Percentiles rank a stretch among this genome's conserved stretches.
These are phyloP conservation scores for Clarias fuscus DNA, from an alignment of 2,797 vertebrate species.

Conservation along the genomic window DNA sequence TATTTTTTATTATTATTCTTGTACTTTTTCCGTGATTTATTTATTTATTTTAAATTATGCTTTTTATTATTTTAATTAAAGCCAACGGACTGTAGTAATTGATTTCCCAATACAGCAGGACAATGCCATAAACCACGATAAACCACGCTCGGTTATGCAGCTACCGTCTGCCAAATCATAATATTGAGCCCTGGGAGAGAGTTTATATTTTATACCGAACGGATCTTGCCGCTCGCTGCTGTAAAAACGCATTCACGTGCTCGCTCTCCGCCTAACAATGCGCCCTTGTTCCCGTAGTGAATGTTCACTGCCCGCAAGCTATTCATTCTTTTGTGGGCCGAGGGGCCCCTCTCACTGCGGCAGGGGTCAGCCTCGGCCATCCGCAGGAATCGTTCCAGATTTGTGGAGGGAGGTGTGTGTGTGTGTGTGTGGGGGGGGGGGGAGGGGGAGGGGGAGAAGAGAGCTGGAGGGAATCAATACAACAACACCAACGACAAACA, in stretches of 20 bases:
- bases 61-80: not conserved
- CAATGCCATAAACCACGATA: not conserved
- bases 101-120: not conserved
- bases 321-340: constrained; percentile 77
- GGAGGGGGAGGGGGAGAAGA: constrained; percentile 36
- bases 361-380: constrained; percentile 75
- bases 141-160: not conserved
- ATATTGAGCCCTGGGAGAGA: not conserved
- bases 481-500: constrained; percentile 46
- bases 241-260: constrained; percentile 53
- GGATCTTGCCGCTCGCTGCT: not conserved
- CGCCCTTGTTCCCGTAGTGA: constrained; percentile 78
- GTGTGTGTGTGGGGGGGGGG: constrained; percentile 40
- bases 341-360: constrained; percentile 66
- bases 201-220: not conserved
- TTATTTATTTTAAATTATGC: not conserved
- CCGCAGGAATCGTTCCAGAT: constrained; percentile 73
- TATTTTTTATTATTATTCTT: not conserved
- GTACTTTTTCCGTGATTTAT: not conserved
- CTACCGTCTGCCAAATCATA: too few species aligned
- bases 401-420: constrained; percentile 29
- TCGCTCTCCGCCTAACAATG: constrained; percentile 73
- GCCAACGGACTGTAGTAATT: not conserved
- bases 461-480: constrained; percentile 48
- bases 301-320: constrained; percentile 75